Evolutionary conservation across 2,888 invertebrate genomes (phyloP), one percentile per base, ranked within the genome.

Genomic region (Encarsia formosa): DNA sequence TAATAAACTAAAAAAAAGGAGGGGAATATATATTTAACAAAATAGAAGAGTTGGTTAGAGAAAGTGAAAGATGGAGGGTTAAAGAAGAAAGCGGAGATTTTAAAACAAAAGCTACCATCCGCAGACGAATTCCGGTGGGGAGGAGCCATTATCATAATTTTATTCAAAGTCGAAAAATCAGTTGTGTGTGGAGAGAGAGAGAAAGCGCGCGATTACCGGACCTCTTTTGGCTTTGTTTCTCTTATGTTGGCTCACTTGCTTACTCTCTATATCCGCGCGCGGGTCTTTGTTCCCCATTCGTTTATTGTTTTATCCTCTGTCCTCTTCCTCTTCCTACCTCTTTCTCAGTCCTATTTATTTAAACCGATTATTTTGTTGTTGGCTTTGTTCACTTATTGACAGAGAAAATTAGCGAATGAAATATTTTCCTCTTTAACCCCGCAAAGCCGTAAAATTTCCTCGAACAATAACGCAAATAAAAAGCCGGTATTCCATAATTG

Each of bases 61-160:
- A n/a, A n/a, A n/a, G n/a, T n/a, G n/a, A n/a, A n/a, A n/a, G n/a
- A n/a, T n/a, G n/a, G n/a, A n/a, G n/a, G n/a, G n/a, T n/a, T n/a
- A n/a, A n/a, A n/a, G n/a, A n/a, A n/a, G n/a, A n/a, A n/a, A n/a
- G n/a, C n/a, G n/a, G n/a, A n/a, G n/a, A n/a, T n/a, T n/a, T n/a
- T n/a, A n/a, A 67, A 65, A 67, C 65, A 69, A 67, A 69, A 60
- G 59, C n/a, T n/a, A n/a, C n/a, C n/a, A n/a, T n/a, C n/a, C 57
- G 55, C 54, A 58, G 56, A 51, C 49, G 54, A 49, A 51, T 56
- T 49, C 43, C 48, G 53, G 39, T 29, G n/a, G n/a, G n/a, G n/a
- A n/a, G n/a, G n/a, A n/a, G n/a, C 63, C 61, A 63, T 69, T 70
- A 69, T 69, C 67, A 68, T 70, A 69, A 70, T 70, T 69, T 69